A percentile compares a stretch with the other conserved stretches of the same genome.
phyloP scores from a whole-genome alignment of 2,113 vertebrate species.

The Sakesphorus luctuosus region DNA sequence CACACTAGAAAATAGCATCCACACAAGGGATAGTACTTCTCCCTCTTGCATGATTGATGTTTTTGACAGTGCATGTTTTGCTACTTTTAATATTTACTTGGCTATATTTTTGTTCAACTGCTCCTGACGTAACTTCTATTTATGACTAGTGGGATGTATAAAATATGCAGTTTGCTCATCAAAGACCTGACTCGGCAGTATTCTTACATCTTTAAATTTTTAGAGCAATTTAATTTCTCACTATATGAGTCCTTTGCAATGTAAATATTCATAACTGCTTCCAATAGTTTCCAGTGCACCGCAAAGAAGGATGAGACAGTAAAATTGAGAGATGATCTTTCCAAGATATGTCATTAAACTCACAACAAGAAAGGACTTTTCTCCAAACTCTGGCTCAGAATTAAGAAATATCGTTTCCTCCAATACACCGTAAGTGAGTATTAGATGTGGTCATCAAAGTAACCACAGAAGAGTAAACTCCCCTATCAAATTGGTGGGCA shows the following conservation, averaged over 20 bases:
- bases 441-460: background rate
- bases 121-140: background rate
- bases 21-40: background rate
- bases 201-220: background rate
- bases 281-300: background rate
- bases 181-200: background rate
- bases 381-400: background rate
- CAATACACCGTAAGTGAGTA: background rate
- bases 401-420: background rate
- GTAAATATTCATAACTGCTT: background rate
- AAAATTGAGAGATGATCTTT: background rate
- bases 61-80: background rate
- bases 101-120: background rate
- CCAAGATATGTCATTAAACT: background rate
- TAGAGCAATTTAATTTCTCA: background rate
- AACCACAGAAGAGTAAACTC: background rate
- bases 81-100: background rate
- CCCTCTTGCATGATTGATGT: background rate
- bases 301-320: background rate
- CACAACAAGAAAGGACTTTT: background rate
- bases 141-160: background rate
- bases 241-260: background rate
- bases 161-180: background rate
- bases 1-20: background rate
- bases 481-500: fast-evolving